Evolutionary conservation across 2,888 invertebrate species (phyloP), one percentile per base, ranked within the genome.

Genomic region (Morpho deidamia): DNA sequence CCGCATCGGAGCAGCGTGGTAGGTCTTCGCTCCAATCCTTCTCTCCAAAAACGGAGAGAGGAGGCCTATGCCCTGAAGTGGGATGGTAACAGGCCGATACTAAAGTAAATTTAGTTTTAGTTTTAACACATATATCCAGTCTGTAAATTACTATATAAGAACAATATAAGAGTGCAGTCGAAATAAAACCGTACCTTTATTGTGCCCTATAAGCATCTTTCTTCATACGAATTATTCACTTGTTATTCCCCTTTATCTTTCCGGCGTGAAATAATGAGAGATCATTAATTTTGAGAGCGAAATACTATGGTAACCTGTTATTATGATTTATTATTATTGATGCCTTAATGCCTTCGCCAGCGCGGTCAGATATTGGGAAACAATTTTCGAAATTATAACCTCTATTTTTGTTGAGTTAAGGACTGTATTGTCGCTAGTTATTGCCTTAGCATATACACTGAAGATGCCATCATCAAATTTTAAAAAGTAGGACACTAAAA

Each of bases 251-350:
- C 59, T 59, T 59, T 59, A 59, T 59, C 59, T 59, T 50, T 59
- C 56, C 59, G 54, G 59, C 56, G 59, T 59, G 56, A 59, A 59
- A 59, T 59, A 59, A 59, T 59, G 59, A 59, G 59, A 44, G 50
- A 50, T 56, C 59, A 59, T 59, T 59, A 59, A 59, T 59, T 59
- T 59, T 46, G 54, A 56, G 54, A 59, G 56, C 50, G 59, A 57
- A 59, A 59, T 59, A 51, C 59, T 57, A 44, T 57, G 44, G 59
- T 55, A 59, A 59, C 59, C 59, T 59, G 59, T 59, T 59, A 59
- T 59, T 59, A 59, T 59, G 59, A 59, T 59, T 59, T 59, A 59
- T 59, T 59, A 54, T 59, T 59, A 59, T 55, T 57, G 59, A 59
- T 59, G 59, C 54, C 52, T 56, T 55, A 59, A 59, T 59, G 52